Conservation (phyloP, 2,797 vertebrate genomes). For the Chaenodraco wilsoni region DNA sequence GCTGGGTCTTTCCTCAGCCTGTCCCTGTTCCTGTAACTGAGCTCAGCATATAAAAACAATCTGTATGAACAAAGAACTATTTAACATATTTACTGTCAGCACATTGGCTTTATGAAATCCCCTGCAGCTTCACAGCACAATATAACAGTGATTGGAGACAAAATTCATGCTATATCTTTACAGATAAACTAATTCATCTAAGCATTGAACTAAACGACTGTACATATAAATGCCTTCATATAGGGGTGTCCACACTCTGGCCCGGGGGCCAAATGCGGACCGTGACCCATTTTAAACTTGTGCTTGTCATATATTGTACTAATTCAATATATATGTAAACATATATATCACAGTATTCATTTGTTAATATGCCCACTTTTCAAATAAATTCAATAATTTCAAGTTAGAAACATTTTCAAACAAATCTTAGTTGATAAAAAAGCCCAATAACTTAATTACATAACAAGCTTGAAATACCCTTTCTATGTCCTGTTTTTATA, state of each 20-base stretch:
- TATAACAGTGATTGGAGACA: not conserved
- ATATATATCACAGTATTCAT: too few relatives aligned
- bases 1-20: constrained; percentile 47
- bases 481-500: too few relatives aligned
- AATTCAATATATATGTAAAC: too few relatives aligned
- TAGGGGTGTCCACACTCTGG: not conserved
- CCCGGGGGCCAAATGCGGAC: too few relatives aligned
- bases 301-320: too few relatives aligned
- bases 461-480: too few relatives aligned
- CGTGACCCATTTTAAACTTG: too few relatives aligned
- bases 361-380: too few relatives aligned
- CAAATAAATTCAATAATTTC: too few relatives aligned
- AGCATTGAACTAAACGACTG: constrained; percentile 1
- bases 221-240: constrained; percentile 9
- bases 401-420: too few relatives aligned
- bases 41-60: constrained; percentile 29
- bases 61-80: constrained; percentile 5
- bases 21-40: constrained; percentile 76
- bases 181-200: not conserved
- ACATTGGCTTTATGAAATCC: constrained; percentile 13
- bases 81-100: constrained; percentile 32
- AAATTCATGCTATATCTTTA: not conserved
- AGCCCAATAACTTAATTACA: too few relatives aligned
- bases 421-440: too few relatives aligned
- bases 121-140: constrained; percentile 1